Conservation (phyloP, 2,888 invertebrate species). For the Apodemia mormo region DNA sequence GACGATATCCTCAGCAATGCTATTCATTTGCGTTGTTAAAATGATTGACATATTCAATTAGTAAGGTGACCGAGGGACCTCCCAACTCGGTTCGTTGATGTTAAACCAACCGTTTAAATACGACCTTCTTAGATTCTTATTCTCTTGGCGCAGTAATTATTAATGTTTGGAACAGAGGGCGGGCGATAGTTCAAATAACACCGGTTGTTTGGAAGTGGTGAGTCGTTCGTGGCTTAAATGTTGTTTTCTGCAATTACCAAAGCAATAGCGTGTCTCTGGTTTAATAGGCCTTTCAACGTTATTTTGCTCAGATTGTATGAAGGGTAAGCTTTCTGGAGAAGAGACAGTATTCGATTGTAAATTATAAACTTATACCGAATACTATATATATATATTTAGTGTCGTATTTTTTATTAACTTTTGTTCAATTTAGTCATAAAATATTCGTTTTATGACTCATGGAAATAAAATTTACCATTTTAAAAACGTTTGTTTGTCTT, state of each 20-base stretch:
- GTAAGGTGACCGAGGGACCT: conserved; percentile 83
- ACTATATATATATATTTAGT: no score
- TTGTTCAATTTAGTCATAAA: no score
- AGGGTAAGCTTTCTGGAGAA: conserved; percentile 26
- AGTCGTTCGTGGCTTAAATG: conserved; percentile 69
- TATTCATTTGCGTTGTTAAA: conserved; percentile 86
- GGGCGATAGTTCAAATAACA: conserved; percentile 42
- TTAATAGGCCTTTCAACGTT: conserved; percentile 73
- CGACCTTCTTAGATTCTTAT: conserved; percentile 21
- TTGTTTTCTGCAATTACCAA: conserved; percentile 77
- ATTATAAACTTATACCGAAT: no score
- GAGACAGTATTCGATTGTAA: no score
- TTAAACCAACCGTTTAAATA: conserved; percentile 49
- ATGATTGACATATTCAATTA: conserved; percentile 92
- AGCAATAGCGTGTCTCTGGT: conserved; percentile 68
- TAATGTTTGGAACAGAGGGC: conserved; percentile 28
- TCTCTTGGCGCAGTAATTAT: not conserved
- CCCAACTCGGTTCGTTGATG: conserved; percentile 68
- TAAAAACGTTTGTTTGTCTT: no score
- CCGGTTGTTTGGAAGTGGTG: conserved; percentile 51
- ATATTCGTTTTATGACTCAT: no score
- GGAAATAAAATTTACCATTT: no score
- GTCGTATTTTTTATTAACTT: no score
- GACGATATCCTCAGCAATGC: conserved; percentile 62
- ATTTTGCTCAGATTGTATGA: conserved; percentile 47